Conservation (phyloP, 1,140 invertebrate species). For the Drosophila virilis region DNA sequence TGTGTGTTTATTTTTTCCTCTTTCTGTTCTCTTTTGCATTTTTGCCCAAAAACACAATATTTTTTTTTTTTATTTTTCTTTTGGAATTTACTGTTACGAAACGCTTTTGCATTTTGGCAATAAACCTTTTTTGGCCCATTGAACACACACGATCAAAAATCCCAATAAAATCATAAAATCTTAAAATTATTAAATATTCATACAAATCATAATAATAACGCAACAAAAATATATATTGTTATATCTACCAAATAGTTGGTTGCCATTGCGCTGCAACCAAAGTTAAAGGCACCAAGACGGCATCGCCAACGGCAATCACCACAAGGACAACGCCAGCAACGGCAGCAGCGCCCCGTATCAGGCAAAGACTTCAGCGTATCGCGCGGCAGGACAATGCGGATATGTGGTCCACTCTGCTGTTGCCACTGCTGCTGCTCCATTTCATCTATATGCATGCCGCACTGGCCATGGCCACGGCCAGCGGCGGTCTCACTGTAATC, state of each 20-base stretch:
- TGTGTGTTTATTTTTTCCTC: slow-evolving; percentile 14
- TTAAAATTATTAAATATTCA: slow-evolving; percentile 18
- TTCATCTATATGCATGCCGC: slow-evolving; percentile 35
- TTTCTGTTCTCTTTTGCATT: slow-evolving; percentile 20
- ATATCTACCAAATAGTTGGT: slow-evolving; percentile 52
- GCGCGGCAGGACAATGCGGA: slow-evolving; percentile 51
- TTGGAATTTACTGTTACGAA: slow-evolving; percentile 9
- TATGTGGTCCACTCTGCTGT: slow-evolving; percentile 53
- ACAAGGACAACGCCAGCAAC: slow-evolving; percentile 13
- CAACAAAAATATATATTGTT: slow-evolving; percentile 9
- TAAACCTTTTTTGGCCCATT: slow-evolving; percentile 32
- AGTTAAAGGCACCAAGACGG: slow-evolving; percentile 71
- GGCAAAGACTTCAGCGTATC: slow-evolving; percentile 1
- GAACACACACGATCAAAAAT: slow-evolving; percentile 45
- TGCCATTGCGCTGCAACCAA: slow-evolving; percentile 73
- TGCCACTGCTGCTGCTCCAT: slow-evolving; percentile 59
- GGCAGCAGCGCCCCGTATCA: background rate
- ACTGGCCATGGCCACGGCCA: slow-evolving; percentile 45
- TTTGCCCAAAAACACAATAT: slow-evolving; percentile 10
- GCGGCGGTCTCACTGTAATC: slow-evolving; percentile 57
- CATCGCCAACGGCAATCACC: slow-evolving; percentile 24
- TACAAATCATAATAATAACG: slow-evolving; percentile 9
- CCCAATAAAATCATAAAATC: slow-evolving; percentile 12
- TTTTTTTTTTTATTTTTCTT: slow-evolving; percentile 20
- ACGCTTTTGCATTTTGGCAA: slow-evolving; percentile 33